Evolutionary conservation across 2,888 invertebrate genomes (phyloP).

Genomic region (Andrena chrysosceles): DNA sequence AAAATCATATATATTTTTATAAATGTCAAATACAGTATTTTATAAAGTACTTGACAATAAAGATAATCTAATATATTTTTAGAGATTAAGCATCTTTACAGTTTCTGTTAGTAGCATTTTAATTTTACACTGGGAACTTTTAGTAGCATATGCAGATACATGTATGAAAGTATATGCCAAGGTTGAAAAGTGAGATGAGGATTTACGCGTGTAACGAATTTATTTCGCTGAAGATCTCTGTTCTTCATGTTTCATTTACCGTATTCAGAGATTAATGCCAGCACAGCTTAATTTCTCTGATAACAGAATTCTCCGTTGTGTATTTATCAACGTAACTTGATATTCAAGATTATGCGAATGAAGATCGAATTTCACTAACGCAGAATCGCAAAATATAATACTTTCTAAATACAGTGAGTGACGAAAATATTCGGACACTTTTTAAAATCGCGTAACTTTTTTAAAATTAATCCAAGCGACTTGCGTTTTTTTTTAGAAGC

Average conservation of each 20-base stretch:
- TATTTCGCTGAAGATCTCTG: background rate
- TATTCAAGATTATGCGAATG: background rate
- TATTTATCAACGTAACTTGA: conserved; percentile 12
- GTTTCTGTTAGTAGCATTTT: background rate
- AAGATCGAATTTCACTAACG: background rate
- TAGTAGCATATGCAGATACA: background rate
- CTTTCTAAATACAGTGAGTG: background rate
- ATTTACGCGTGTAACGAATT: conserved; percentile 2
- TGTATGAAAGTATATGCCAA: background rate
- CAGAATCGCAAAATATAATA: background rate
- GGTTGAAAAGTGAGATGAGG: conserved; percentile 10
- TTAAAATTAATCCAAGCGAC: too few species aligned
- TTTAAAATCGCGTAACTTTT: too few species aligned
- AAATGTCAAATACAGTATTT: conserved; percentile 9
- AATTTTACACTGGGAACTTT: background rate
- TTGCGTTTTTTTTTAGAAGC: too few species aligned
- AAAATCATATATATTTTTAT: conserved; percentile 26
- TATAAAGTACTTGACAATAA: conserved; percentile 27
- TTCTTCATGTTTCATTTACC: conserved; percentile 54
- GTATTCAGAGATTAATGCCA: conserved; percentile 49
- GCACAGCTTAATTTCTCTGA: conserved; percentile 47
- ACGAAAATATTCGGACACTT: too few species aligned
- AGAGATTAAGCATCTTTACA: background rate
- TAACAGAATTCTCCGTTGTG: conserved; percentile 20
- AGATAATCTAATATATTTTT: conserved; percentile 5